Base-by-base conservation (phyloP, 2,113 vertebrate genomes). In the Grantiella picta region DNA sequence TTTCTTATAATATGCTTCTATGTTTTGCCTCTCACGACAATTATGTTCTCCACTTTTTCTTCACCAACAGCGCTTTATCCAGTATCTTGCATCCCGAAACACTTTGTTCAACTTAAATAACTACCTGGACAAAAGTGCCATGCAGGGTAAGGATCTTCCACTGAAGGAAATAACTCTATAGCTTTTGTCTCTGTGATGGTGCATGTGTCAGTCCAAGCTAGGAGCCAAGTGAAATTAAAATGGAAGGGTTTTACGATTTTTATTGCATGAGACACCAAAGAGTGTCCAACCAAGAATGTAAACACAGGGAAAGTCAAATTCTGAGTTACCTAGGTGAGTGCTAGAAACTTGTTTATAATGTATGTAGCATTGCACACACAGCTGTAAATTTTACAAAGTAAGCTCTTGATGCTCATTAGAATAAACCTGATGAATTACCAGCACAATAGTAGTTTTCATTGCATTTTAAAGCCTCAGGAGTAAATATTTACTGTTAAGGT, bases 81-180 rank as follows among this genome's bases (percentile, higher is more conserved):
- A 99, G 96, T 99, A 99, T 97, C 97, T 99, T 97, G 98, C 99
- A 91, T 99, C 99, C 92, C 98, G 99, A 97, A 99, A 98, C 96
- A 99, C 99, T 27, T 98, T 99, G 95, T 99, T 99, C 95, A 99
- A 99, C 96, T 98, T 99, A 89, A 98, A 98, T 98, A 99, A 99
- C 98, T 99, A 99, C 97, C 97, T 99, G 97, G 99, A 99, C 97
- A 98, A 99, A 97, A 99, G 99, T 95, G 98, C 98, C 81, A 96
- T 98, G 98, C 99, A 99, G 98, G 99, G 99, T 99, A 98, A 96
- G 97, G 45, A 80, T 36, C 45, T 84, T 61, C 65, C 20, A 73
- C 68, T 76, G 49, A 35, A 82, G 54, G 63, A 85, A 86, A 60
- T 52, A 52, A 63, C 29, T 69, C 22, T 54, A 4, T 12, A 68